phyloP scores from a whole-genome alignment of 2,888 invertebrate genomes.

The Amphipoea lucens region DNA sequence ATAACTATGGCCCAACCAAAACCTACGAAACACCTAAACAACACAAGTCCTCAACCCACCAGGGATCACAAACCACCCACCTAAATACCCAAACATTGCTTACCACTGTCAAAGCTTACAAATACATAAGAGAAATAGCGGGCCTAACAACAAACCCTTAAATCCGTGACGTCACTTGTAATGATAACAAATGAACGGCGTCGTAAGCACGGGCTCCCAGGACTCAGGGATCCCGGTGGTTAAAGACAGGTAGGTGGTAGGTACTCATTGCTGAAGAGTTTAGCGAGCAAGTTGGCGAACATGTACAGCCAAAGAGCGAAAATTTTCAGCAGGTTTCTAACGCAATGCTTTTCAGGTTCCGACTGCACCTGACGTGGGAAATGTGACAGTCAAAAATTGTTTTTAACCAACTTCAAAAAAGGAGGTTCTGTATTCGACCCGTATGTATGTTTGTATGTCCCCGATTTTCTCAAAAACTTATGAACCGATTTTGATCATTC shows the following conservation, averaged over 20 bases:
- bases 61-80: constrained; percentile 22
- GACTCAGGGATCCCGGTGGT: constrained; percentile 66
- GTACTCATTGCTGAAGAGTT: background rate
- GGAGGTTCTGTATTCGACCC: no score
- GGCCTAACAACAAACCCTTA: constrained; percentile 56
- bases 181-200: constrained; percentile 77
- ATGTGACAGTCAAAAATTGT: no score
- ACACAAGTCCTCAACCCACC: constrained; percentile 5
- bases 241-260: constrained; percentile 59
- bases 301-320: background rate
- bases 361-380: no score
- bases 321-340: no score
- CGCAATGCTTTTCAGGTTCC: no score
- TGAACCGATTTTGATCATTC: no score
- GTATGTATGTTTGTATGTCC: no score
- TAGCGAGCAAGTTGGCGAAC: background rate
- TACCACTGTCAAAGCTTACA: constrained; percentile 57
- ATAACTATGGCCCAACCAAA: background rate
- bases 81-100: constrained; percentile 45
- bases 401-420: no score
- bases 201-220: constrained; percentile 64
- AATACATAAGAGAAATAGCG: constrained; percentile 60
- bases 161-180: constrained; percentile 64
- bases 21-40: background rate
- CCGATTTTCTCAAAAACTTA: no score